A percentile compares a stretch with the other conserved stretches of the same genome.
phyloP scores from a whole-genome alignment of 2,888 invertebrate species.

The Lycia hirtaria region DNA sequence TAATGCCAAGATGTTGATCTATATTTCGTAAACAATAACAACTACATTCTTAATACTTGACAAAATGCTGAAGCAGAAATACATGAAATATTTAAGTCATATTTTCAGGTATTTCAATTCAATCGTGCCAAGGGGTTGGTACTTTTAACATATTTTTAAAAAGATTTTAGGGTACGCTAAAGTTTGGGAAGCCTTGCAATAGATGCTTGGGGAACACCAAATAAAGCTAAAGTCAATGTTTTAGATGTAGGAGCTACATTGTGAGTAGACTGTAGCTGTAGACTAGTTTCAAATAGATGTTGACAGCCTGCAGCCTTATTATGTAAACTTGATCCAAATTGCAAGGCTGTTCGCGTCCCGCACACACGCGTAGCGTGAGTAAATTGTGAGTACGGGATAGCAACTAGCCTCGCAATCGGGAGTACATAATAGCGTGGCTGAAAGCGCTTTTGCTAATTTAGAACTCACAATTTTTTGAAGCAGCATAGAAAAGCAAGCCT shows the following conservation, averaged over 20 bases:
- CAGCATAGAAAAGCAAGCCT: conserved; percentile 17
- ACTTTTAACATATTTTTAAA: not conserved
- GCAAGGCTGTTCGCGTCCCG: too few relatives aligned
- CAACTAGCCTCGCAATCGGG: too few relatives aligned
- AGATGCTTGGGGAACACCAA: conserved; percentile 22
- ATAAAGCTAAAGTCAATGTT: conserved; percentile 20
- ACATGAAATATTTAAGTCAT: too few relatives aligned
- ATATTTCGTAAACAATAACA: too few relatives aligned
- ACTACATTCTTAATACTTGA: too few relatives aligned
- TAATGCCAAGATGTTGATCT: too few relatives aligned
- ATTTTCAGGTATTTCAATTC: conserved; percentile 19
- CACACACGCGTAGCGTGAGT: too few relatives aligned
- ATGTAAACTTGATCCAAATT: too few relatives aligned
- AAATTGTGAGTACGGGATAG: too few relatives aligned
- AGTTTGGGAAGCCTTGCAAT: conserved; percentile 33
- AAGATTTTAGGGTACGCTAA: conserved; percentile 11
- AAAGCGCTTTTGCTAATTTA: conserved; percentile 23
- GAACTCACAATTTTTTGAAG: conserved; percentile 9
- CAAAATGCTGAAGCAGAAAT: too few relatives aligned
- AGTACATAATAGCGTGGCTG: too few relatives aligned
- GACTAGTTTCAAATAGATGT: conserved; percentile 19
- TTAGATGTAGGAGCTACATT: conserved; percentile 26
- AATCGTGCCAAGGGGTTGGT: conserved; percentile 13
- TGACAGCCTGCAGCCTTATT: too few relatives aligned
- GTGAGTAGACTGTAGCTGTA: conserved; percentile 27